Conservation (phyloP, 2,797 vertebrate species). For the Spatula clypeata region DNA sequence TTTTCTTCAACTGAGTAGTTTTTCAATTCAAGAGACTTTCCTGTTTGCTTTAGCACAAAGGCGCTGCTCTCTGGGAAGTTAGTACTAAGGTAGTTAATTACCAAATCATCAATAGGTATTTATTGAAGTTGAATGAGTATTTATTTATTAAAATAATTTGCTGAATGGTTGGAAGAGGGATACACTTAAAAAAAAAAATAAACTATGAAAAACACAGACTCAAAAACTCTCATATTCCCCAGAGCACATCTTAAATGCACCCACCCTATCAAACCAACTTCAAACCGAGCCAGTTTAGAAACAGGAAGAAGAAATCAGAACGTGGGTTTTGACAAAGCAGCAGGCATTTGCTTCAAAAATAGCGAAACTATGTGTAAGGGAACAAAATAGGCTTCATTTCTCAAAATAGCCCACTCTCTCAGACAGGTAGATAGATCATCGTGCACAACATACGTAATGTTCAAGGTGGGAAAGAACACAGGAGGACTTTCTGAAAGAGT, state of each 20-base stretch:
- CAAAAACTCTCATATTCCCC: background rate
- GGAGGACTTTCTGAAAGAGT: background rate
- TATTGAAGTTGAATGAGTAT: background rate
- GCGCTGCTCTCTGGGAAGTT: background rate
- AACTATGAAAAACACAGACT: background rate
- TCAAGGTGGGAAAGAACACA: background rate
- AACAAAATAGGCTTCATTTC: background rate
- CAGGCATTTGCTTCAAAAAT: slow-evolving; percentile 10
- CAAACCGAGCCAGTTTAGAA: background rate
- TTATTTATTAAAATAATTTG: background rate
- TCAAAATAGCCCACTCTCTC: background rate
- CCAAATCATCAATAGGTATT: background rate
- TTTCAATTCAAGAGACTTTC: background rate
- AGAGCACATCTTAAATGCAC: background rate
- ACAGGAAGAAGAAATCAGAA: background rate
- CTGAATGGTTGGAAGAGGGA: background rate
- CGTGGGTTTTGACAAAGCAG: background rate
- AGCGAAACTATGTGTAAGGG: background rate
- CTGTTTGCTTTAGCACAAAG: background rate
- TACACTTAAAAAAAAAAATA: background rate
- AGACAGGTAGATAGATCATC: background rate
- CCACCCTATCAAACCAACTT: background rate
- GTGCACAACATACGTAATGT: background rate
- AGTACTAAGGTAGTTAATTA: background rate
- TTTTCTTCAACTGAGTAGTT: background rate